These are phyloP conservation scores for Eupithecia insigniata DNA, from an alignment of 2,888 invertebrate species.

Conservation along the genomic window DNA sequence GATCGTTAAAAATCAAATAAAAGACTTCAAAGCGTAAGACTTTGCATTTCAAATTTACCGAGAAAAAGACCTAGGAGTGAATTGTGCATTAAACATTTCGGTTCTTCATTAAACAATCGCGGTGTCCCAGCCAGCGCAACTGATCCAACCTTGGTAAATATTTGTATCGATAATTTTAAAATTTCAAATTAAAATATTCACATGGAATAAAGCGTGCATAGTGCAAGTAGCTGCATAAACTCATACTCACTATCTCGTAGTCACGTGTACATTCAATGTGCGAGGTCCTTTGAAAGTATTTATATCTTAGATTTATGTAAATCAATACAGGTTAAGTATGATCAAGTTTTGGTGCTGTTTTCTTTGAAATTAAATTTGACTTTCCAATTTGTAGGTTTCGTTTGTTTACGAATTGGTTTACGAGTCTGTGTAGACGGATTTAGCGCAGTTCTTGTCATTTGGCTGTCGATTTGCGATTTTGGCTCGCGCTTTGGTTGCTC, in stretches of 20 bases:
- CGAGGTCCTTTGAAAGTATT: conserved; percentile 6
- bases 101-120: too few species aligned
- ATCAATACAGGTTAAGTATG: too few species aligned
- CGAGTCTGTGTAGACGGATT: background rate
- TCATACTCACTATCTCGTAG: background rate
- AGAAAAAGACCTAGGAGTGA: background rate
- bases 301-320: conserved; percentile 10
- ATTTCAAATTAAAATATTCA: background rate
- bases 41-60: background rate
- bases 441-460: background rate
- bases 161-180: background rate
- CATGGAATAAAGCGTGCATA: background rate
- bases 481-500: background rate
- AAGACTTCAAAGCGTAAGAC: background rate
- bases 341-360: background rate
- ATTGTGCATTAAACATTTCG: background rate
- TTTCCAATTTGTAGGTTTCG: background rate
- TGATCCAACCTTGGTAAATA: too few species aligned
- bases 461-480: background rate
- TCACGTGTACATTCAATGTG: conserved; percentile 18
- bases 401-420: background rate
- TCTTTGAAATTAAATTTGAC: background rate
- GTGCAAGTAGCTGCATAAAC: background rate
- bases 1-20: conserved; percentile 1
- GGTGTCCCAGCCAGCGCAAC: too few species aligned